phyloP scores from a whole-genome alignment of 2,888 invertebrate genomes.

The Limnephilus marmoratus region DNA sequence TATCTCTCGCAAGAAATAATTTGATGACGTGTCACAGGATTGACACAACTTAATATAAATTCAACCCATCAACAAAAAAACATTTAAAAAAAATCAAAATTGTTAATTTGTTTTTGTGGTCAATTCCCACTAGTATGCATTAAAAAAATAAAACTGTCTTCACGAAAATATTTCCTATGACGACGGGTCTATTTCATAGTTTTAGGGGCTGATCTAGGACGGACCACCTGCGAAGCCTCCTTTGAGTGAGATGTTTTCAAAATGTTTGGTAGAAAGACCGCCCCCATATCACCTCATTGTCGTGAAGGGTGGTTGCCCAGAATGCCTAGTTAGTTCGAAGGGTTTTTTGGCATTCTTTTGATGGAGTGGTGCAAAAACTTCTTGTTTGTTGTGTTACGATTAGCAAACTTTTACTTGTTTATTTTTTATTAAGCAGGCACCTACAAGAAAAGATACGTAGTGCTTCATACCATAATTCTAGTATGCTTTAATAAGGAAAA shows the following conservation, averaged over 20 bases:
- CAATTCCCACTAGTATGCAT: not conserved
- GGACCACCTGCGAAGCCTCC: conserved; percentile 37
- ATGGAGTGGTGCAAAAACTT: not conserved
- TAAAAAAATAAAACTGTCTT: not conserved
- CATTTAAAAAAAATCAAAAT: not conserved
- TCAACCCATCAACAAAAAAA: not conserved
- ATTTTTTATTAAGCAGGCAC: not conserved
- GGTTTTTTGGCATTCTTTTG: not conserved
- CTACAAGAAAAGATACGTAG: too few species aligned
- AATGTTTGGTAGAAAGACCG: conserved; percentile 24
- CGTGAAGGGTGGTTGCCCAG: not conserved
- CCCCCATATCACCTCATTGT: conserved; percentile 31
- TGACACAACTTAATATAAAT: not conserved
- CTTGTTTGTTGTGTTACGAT: not conserved
- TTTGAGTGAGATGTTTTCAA: conserved; percentile 46
- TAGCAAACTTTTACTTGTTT: not conserved
- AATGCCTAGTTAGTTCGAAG: not conserved
- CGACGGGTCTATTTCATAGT: not conserved
- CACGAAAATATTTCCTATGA: conserved; percentile 8
- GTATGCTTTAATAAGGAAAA: too few species aligned
- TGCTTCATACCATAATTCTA: too few species aligned
- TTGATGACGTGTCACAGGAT: not conserved
- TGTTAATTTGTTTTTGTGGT: conserved; percentile 18
- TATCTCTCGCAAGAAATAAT: not conserved
- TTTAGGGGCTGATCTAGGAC: not conserved